Conservation (phyloP, 1,140 invertebrate genomes). For the honey bee (Apis mellifera) region DNA sequence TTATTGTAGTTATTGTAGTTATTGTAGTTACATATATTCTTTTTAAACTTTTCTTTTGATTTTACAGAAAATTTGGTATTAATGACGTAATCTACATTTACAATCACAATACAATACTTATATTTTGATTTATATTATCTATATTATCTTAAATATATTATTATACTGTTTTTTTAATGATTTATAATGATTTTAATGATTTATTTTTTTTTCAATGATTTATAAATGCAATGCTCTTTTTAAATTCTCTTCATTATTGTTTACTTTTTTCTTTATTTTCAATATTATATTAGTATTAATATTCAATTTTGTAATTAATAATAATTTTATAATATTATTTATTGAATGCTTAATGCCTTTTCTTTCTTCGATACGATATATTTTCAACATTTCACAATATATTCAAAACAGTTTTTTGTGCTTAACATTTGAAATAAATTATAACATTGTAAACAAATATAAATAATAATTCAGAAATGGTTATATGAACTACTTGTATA, state of each 20-base stretch:
- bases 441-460: slow-evolving; percentile 71
- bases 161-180: slow-evolving; percentile 4
- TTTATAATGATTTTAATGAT: too few species aligned
- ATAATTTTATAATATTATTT: not conserved
- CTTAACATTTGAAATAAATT: slow-evolving; percentile 72
- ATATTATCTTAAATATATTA: slow-evolving; percentile 23
- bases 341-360: slow-evolving; percentile 34
- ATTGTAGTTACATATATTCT: not conserved
- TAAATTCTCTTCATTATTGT: not conserved
- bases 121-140: not conserved
- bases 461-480: slow-evolving; percentile 52
- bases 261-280: not conserved
- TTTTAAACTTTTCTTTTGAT: slow-evolving; percentile 4
- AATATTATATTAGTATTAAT: slow-evolving; percentile 6
- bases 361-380: slow-evolving; percentile 57
- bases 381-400: slow-evolving; percentile 70
- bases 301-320: slow-evolving; percentile 4
- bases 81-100: slow-evolving; percentile 23
- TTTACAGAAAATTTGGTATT: slow-evolving; percentile 10
- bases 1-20: not conserved
- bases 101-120: too few species aligned
- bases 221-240: not conserved
- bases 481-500: slow-evolving; percentile 59
- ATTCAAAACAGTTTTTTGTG: slow-evolving; percentile 70
- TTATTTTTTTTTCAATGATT: not conserved